These are phyloP conservation scores for Agonum fuliginosum DNA, from an alignment of 2,888 invertebrate genomes.

Conservation along the genomic window DNA sequence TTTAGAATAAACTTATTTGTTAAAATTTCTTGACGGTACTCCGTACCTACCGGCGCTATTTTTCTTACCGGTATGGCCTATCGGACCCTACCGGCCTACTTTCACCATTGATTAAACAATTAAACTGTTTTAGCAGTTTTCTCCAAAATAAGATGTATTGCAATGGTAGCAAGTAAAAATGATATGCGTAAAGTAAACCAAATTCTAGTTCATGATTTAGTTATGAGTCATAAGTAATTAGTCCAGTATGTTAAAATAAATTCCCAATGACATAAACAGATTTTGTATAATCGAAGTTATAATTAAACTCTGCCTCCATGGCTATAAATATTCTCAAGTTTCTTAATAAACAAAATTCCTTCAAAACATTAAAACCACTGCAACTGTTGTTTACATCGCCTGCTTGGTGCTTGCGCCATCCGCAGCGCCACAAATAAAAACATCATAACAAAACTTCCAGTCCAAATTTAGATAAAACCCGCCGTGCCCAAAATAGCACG, in stretches of 20 bases:
- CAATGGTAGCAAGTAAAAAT: too few species aligned
- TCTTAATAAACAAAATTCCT: constrained; percentile 37
- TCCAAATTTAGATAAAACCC: constrained; percentile 42
- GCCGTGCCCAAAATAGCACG: constrained; percentile 19
- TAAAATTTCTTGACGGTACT: too few species aligned
- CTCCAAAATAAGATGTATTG: too few species aligned
- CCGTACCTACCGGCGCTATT: too few species aligned
- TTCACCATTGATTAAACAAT: too few species aligned
- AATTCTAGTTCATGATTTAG: not conserved
- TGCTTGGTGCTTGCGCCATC: constrained; percentile 4
- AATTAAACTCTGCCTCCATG: constrained; percentile 16
- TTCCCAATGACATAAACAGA: constrained; percentile 8
- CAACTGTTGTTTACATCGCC: constrained; percentile 43
- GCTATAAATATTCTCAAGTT: constrained; percentile 20
- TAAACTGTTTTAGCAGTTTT: too few species aligned
- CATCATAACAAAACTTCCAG: constrained; percentile 12
- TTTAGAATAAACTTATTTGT: too few species aligned
- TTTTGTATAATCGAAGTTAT: not conserved
- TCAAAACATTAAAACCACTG: constrained; percentile 30
- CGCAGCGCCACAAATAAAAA: constrained; percentile 4
- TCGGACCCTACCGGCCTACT: too few species aligned
- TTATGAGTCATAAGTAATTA: constrained; percentile 21
- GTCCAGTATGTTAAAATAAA: not conserved
- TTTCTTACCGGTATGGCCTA: too few species aligned
- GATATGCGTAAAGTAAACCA: not conserved